Base-by-base conservation (phyloP, 2,888 invertebrate species). In the Atrina japonica region DNA sequence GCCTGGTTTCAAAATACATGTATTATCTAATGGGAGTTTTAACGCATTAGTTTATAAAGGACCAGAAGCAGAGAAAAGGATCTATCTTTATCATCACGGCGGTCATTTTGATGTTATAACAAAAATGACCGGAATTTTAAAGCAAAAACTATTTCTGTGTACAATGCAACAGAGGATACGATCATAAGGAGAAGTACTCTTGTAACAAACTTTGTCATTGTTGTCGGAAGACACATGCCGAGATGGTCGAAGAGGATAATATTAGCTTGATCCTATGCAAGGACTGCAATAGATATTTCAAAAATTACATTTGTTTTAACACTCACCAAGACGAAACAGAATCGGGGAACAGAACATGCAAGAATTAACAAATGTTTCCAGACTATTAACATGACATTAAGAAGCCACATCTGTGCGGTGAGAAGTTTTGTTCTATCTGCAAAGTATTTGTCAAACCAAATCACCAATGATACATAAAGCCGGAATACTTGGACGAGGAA, bases 11-110 rank as follows among this genome's bases (percentile, higher is more conserved):
- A 61, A 69, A 49, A 52, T 71, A 18, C 30, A 71, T 27, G 70
- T 77, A 1, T 29, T 77, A 7, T 77, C 77, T 1, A 72, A 77
- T 41, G 77, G 72, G 45, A 60, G 59, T 53, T 77, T 75, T 50
- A 77, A 77, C 56, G 56, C 56, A 40, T 61, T 76, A 23, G 60
- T 76, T n/a, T 76, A 61, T 53, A 18, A 52, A 27, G 73, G 76
- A 11, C 72, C 71, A 16, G 72, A 75, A 56, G 65, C 65, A 9
- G 77, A 70, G 11, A 63, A 65, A 29, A 72, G 70, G 16, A 60
- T 77, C n/a, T 73, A 70, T 16, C 60, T 72, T n/a, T 70, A 73
- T 47, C 35, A 52, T 50, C 70, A 75, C 41, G 70, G 73, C 25
- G 41, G 59, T 2, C 77, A 77, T 47, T 77, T 40, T 61, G 70